phyloP scores from a whole-genome alignment of 2,797 vertebrate genomes.

The Rhabdomys pumilio region DNA sequence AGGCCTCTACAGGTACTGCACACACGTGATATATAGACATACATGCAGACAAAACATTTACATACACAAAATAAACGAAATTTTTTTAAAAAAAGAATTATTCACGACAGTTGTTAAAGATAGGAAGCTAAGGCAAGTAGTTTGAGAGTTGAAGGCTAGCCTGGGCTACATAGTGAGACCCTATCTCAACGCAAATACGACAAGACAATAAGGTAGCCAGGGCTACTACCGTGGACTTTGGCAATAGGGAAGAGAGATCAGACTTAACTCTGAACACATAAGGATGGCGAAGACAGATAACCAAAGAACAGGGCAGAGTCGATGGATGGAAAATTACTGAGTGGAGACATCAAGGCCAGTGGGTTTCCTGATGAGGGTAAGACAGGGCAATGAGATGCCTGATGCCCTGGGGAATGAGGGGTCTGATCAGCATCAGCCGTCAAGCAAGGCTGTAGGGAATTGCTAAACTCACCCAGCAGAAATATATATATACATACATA shows the following conservation, averaged over 20 bases:
- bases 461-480: not conserved
- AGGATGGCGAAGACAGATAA: not conserved
- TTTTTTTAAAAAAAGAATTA: not conserved
- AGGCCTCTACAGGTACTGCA: not conserved
- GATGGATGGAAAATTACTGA: not conserved
- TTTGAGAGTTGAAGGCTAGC: not conserved
- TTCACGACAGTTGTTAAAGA: not conserved
- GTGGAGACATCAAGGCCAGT: not conserved
- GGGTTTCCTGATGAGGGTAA: not conserved
- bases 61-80: not conserved
- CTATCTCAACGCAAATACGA: not conserved
- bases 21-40: not conserved
- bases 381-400: not conserved
- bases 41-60: not conserved
- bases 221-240: not conserved
- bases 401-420: too few relatives aligned
- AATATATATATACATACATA: not conserved
- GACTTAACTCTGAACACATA: not conserved
- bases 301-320: not conserved
- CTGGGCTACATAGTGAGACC: not conserved
- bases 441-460: not conserved
- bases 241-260: not conserved
- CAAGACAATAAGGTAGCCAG: not conserved
- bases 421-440: not conserved
- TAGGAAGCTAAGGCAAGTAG: not conserved